A percentile compares a stretch with the other conserved stretches of the same genome.
Conservation (phyloP, 2,113 vertebrate genomes). For the Benitochromis conjunctus region DNA sequence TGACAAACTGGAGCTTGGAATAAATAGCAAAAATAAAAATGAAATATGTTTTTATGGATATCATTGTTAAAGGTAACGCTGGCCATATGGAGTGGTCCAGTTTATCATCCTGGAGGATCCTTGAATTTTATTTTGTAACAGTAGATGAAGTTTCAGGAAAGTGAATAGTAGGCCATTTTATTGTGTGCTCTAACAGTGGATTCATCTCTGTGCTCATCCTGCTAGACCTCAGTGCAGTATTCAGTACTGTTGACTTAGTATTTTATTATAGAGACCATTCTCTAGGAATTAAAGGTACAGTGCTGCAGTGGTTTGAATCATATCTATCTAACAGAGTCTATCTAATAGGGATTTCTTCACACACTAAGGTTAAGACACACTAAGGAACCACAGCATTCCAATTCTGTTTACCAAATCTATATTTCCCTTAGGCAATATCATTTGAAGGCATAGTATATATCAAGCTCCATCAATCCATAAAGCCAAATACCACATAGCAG, state of each 20-base stretch:
- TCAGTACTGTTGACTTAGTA: not conserved
- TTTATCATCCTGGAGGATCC: too few species aligned
- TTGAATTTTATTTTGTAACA: too few species aligned
- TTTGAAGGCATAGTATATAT: rapidly evolving
- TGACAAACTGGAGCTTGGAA: too few species aligned
- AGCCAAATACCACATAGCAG: rapidly evolving
- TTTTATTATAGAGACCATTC: not conserved
- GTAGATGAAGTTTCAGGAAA: not conserved
- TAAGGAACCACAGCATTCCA: not conserved
- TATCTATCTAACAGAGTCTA: not conserved
- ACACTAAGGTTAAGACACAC: not conserved
- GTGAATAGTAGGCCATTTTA: not conserved
- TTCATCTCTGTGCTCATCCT: not conserved
- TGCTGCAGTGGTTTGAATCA: not conserved
- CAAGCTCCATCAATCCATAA: rapidly evolving
- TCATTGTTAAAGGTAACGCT: too few species aligned
- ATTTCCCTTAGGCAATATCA: not conserved
- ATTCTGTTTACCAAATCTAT: not conserved
- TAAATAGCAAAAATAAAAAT: too few species aligned
- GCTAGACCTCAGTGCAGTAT: not conserved
- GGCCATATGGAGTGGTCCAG: too few species aligned
- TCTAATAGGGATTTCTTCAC: not conserved
- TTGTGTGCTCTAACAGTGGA: not conserved
- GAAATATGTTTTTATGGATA: too few species aligned
- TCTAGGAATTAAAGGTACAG: rapidly evolving